phyloP scores from a whole-genome alignment of 2,113 vertebrate species.

The Monopterus albus region DNA sequence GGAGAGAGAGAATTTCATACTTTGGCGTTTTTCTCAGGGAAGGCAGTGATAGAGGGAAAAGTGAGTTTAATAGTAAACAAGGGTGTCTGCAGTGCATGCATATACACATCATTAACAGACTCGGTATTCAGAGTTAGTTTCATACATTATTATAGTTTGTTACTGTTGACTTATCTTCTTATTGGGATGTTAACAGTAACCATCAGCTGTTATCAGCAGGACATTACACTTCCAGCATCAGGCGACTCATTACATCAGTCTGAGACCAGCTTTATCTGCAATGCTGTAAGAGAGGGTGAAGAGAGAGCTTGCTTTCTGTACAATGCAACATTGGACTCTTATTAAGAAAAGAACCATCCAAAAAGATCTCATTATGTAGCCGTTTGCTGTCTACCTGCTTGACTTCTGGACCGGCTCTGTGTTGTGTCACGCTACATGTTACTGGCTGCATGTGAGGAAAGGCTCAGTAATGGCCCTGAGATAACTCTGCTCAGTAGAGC shows the following conservation, averaged over 20 bases:
- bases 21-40: background rate
- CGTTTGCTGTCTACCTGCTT: slow-evolving; percentile 31
- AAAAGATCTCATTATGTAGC: slow-evolving; percentile 51
- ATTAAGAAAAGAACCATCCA: slow-evolving; percentile 33
- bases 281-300: background rate
- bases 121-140: too few species aligned
- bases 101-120: too few species aligned
- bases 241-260: slow-evolving; percentile 27
- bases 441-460: slow-evolving; percentile 18
- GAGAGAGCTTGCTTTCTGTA: slow-evolving; percentile 25
- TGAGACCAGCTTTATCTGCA: background rate
- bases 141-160: background rate
- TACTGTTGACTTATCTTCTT: background rate
- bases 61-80: background rate
- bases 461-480: slow-evolving; percentile 32
- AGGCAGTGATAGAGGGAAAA: slow-evolving; percentile 1
- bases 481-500: slow-evolving; percentile 26
- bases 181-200: background rate
- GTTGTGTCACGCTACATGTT: slow-evolving; percentile 31
- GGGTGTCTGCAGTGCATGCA: background rate
- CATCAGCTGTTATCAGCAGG: slow-evolving; percentile 11
- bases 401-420: slow-evolving; percentile 9
- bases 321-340: slow-evolving; percentile 7
- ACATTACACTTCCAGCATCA: slow-evolving; percentile 12
- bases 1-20: background rate